phyloP scores from a whole-genome alignment of 2,113 vertebrate species.

The Proterorhinus semilunaris region DNA sequence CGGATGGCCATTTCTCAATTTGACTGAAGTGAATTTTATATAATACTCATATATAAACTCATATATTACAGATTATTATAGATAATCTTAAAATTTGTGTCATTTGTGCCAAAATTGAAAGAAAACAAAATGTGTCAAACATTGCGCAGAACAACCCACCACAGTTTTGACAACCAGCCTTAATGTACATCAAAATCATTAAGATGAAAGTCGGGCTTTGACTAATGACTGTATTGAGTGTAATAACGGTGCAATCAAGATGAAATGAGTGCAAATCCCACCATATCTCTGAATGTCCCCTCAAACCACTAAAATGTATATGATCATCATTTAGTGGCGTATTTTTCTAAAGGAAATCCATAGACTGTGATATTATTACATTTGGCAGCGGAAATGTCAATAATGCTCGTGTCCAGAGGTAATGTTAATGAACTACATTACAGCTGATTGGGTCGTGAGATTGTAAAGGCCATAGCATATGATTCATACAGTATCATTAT shows the following conservation, averaged over 20 bases:
- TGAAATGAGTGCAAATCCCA: not conserved
- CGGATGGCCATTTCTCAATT: no score
- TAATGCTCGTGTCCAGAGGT: conserved; percentile 11
- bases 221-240: not conserved
- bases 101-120: no score
- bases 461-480: conserved; percentile 9
- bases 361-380: conserved; percentile 2
- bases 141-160: not conserved
- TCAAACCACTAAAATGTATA: not conserved
- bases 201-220: not conserved
- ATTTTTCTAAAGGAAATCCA: conserved; percentile 1
- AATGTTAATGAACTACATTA: conserved; percentile 7
- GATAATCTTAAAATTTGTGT: no score
- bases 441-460: conserved; percentile 6
- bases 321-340: not conserved
- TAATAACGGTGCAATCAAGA: not conserved
- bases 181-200: not conserved
- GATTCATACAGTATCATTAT: conserved; percentile 3
- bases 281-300: not conserved
- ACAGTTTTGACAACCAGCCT: not conserved
- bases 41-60: no score
- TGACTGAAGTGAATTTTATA: no score
- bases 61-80: no score
- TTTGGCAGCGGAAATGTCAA: conserved; percentile 2
- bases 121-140: not conserved